These are phyloP conservation scores for Channa argus DNA, from an alignment of 2,113 vertebrate species.

Conservation along the genomic window DNA sequence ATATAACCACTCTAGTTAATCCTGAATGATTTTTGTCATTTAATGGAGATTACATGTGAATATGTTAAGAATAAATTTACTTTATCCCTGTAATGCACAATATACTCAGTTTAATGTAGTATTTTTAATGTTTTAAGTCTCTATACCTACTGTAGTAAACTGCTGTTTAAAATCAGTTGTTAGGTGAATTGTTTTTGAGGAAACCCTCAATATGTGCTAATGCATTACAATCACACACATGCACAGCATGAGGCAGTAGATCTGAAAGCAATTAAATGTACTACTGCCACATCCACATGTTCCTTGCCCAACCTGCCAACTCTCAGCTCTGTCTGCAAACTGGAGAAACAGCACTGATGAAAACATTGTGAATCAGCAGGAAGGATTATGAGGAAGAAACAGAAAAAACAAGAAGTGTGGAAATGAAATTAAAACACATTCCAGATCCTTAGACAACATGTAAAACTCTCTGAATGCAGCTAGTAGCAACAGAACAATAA, in stretches of 20 bases:
- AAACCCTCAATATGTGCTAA: no score
- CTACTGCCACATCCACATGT: constrained; percentile 75
- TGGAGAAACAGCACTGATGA: not conserved
- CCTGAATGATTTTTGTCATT: not conserved
- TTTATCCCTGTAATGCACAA: no score
- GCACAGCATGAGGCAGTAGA: constrained; percentile 19
- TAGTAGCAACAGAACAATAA: not conserved
- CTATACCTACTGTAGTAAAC: not conserved
- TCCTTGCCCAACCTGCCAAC: constrained; percentile 33
- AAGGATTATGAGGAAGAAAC: not conserved
- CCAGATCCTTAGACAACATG: not conserved
- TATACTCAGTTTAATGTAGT: no score
- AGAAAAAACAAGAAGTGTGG: not conserved
- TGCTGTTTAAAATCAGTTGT: not conserved
- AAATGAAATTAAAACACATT: not conserved
- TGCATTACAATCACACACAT: not conserved
- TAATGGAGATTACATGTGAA: not conserved
- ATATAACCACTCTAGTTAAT: not conserved
- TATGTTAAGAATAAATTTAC: not conserved
- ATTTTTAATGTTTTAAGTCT: not conserved
- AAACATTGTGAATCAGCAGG: not conserved
- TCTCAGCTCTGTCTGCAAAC: constrained; percentile 21
- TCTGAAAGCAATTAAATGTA: constrained; percentile 79
- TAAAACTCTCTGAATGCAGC: not conserved
- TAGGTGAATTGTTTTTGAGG: not conserved